Base-by-base conservation (phyloP, 1,140 invertebrate species). In the Bombus vancouverensis region DNA sequence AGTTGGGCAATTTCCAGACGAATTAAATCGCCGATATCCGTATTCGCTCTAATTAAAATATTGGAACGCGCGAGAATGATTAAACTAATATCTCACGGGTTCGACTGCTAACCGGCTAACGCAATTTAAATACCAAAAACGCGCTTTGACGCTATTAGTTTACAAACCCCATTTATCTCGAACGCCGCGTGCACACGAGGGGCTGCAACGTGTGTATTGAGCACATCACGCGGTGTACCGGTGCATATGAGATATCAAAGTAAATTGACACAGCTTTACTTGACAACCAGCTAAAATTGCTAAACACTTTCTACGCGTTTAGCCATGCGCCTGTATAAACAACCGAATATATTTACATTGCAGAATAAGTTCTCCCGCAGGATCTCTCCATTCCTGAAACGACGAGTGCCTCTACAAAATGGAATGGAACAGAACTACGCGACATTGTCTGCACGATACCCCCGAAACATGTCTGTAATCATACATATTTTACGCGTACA, bases 261-360 rank as follows among this genome's bases (percentile, higher is more conserved):
- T 89, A 83, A 89, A 89, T 89, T 89, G 88, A 89, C 88, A 89
- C 87, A 83, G 80, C 75, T 83, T 89, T 77, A 66, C 44, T 73
- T 77, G 84, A 83, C 88, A 77, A 89, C 74, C 70, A 39, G 44
- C 73, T 66, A 83, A 74, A 85, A 89, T 89, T 89, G 77, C 86
- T 87, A 42, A 83, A 47, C 76, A 78, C 80, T 89, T 79, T 83
- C 83, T 62, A 72, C 74, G 80, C 88, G 75, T 89, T 86, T 80
- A 88, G 82, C 77, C 80, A 34, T 71, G 65, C 32, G 32, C 2
- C 25, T 72, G 66, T 39, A 53, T 62, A 85, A 85, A 79, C 68
- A 85, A 47, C n/a, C 66, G 9, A 32, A 47, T 59, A 47, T 80
- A 80, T 85, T 72, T 71, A 62, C 66, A 79, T 71, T 65, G 47